Evolutionary conservation across 35 echinoderm and acorn worm species (phyloP).

Genomic region (Acanthaster planci): DNA sequence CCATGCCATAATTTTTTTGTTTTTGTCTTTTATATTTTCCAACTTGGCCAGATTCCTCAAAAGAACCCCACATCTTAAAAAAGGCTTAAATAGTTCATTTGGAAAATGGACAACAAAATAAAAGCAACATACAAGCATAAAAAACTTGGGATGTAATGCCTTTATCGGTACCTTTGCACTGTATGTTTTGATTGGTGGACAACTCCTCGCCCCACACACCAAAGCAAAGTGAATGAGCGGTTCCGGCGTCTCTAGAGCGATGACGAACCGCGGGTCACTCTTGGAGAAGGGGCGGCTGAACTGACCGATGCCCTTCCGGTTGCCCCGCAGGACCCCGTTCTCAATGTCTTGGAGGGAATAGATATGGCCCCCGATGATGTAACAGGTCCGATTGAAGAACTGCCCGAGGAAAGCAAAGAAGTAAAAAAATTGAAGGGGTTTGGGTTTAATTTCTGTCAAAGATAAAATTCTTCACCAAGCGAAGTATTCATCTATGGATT

Average conservation of each 20-base stretch:
- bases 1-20: no score
- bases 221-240: constrained; percentile 94
- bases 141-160: neutral
- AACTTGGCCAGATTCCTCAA: no score
- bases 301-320: constrained; percentile 75
- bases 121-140: no score
- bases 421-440: no score
- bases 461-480: no score
- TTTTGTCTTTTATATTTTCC: no score
- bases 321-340: constrained; percentile 76
- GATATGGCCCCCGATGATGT: constrained; percentile 83
- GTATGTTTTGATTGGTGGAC: constrained; percentile 94
- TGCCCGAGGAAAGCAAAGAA: constrained; percentile 24
- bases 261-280: constrained; percentile 69
- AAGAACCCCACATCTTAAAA: no score
- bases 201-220: constrained; percentile 94
- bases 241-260: constrained; percentile 66
- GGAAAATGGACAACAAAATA: no score
- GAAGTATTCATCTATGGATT: no score
- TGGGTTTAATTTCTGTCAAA: no score
- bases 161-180: constrained; percentile 62
- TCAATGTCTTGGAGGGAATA: constrained; percentile 95
- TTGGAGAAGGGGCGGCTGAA: constrained; percentile 72
- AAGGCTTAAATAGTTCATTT: no score
- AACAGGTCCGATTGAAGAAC: constrained; percentile 89